Conservation (phyloP, 2,113 vertebrate species). For the Taurulus bubalis region DNA sequence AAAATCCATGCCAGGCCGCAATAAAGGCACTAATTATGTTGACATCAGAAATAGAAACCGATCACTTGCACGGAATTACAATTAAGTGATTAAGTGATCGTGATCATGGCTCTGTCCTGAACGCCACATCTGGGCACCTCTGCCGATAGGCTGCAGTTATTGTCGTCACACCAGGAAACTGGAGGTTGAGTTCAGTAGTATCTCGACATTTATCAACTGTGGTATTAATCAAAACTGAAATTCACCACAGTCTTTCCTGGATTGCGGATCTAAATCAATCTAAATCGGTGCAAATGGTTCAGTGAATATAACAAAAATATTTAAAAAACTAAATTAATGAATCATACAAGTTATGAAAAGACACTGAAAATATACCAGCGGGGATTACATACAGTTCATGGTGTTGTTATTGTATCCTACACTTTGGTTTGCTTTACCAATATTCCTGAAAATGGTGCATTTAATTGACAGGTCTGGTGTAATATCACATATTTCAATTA, state of each 20-base stretch:
- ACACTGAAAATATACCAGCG: neutral
- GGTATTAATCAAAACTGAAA: neutral
- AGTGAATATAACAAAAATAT: neutral
- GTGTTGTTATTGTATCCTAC: neutral
- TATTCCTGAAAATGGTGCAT: neutral
- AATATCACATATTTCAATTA: slow-evolving; percentile 12
- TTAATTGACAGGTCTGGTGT: neutral
- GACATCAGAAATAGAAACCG: neutral
- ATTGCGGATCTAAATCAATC: neutral
- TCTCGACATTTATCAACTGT: slow-evolving; percentile 1
- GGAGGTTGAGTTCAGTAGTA: slow-evolving; percentile 3
- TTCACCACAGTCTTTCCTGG: neutral
- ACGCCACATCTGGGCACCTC: slow-evolving; percentile 42
- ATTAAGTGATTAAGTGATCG: neutral
- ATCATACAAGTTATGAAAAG: neutral
- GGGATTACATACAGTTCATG: neutral
- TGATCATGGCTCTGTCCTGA: slow-evolving; percentile 12
- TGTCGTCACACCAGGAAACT: slow-evolving; percentile 58
- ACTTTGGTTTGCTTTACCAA: neutral
- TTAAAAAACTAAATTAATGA: neutral
- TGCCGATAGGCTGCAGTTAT: slow-evolving; percentile 26
- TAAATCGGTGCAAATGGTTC: neutral
- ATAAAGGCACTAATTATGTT: neutral
- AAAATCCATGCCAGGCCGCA: neutral
- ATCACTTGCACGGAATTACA: neutral